Evolutionary conservation across 2,888 invertebrate species (phyloP), one percentile per base, ranked within the genome.

Genomic region (Epistrophe eligans): DNA sequence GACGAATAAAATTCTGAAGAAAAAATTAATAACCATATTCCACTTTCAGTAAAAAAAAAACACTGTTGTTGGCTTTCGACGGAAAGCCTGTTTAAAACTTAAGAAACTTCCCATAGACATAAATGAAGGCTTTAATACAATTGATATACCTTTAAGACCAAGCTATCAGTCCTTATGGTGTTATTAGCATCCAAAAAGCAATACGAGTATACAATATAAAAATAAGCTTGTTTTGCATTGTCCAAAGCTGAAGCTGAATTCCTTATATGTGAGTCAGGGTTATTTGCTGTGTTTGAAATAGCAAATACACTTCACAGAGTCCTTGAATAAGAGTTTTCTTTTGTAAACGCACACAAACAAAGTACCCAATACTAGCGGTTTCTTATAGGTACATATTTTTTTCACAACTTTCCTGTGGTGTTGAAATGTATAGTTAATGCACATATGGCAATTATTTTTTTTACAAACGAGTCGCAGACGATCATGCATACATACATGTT

Each of bases 191-290:
- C 35, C 11, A 70, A n/a, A 17, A 73, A 48, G 62, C 13, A 52
- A 62, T 43, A 38, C n/a, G n/a, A n/a, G n/a, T 45, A 17, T n/a
- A n/a, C n/a, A 52, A 24, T 35, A 70, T 57, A 57, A 55, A 70
- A 55, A 70, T 48, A 50, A 40, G 28, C 8, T 17, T 40, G 48
- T 43, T 84, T 66, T 50, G 48, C 72, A 77, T 70, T 77, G 60
- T 77, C 77, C 72, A 57, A 8, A 60, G 48, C 66, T 45, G 38
- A 38, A 38, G 7, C 17, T 7, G 6, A 13, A 11, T 6, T 45
- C 40, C 40, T 4, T 45, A 79, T 72, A 79, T 72, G 28, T 79
- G 72, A 87, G 79, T 83, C 87, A 83, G 83, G 83, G 87, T 79
- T 79, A 81, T 64, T n/a, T 66, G 24, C 28, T 66, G 32, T 43